Conservation (phyloP, 2,888 invertebrate species). For the Copidosoma aretas region DNA sequence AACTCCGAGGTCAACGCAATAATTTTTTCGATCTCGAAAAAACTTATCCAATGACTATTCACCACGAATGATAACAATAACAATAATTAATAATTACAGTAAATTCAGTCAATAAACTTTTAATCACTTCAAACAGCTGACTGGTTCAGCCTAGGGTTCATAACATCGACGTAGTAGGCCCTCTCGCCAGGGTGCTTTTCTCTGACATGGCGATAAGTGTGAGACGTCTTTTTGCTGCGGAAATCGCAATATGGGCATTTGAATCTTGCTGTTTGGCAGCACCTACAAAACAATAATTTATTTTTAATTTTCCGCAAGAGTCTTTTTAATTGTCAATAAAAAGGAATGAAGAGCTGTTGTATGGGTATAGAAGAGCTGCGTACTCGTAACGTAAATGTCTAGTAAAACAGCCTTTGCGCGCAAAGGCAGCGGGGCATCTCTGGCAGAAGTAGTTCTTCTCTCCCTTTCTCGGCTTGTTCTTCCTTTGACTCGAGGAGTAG, state of each 20-base stretch:
- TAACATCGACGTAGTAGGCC: not conserved
- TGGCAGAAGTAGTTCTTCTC: constrained; percentile 28
- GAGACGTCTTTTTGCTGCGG: constrained; percentile 1
- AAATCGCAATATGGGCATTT: constrained; percentile 57
- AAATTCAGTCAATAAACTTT: no score
- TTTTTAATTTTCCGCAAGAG: no score
- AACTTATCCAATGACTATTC: no score
- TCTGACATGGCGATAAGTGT: not conserved
- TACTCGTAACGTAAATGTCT: constrained; percentile 59
- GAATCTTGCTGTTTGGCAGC: not conserved
- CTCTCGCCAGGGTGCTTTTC: not conserved
- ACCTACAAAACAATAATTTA: not conserved
- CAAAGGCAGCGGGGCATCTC: constrained; percentile 23
- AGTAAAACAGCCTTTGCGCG: constrained; percentile 13
- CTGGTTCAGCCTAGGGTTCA: not conserved
- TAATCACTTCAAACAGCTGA: not conserved
- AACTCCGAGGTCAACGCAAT: not conserved
- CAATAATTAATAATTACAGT: not conserved
- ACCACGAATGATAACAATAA: not conserved
- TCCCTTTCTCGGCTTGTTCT: no score
- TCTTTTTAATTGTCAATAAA: no score
- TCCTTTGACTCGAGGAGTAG: no score
- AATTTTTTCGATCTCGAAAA: not conserved
- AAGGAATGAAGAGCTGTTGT: constrained; percentile 48
- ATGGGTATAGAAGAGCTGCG: no score